Percentiles rank a stretch among this genome's conserved stretches.
Conservation (phyloP, 1,140 invertebrate genomes). For the Drosophila setifemur region DNA sequence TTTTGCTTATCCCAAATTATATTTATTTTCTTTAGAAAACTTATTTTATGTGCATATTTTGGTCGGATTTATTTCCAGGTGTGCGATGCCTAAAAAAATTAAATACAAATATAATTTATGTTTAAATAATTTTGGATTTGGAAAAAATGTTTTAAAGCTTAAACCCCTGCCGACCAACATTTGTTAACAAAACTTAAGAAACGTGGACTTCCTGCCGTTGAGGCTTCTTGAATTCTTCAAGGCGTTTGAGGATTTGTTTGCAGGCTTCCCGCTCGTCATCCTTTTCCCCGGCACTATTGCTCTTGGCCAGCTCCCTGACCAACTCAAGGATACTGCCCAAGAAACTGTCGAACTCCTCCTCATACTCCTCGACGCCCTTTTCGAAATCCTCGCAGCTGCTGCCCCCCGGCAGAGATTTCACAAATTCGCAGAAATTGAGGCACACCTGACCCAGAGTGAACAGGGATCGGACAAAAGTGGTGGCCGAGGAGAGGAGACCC, state of each 20-base stretch:
- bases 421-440: slow-evolving; percentile 44
- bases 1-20: too few species aligned
- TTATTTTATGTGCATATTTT: too few species aligned
- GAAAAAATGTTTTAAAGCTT: too few species aligned
- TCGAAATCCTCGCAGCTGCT: not conserved
- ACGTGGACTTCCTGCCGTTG: not conserved
- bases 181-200: not conserved
- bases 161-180: too few species aligned
- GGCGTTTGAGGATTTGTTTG: slow-evolving; percentile 37
- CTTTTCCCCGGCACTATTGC: not conserved
- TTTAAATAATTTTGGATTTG: too few species aligned
- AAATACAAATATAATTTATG: too few species aligned
- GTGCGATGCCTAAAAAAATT: too few species aligned
- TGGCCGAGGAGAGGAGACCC: slow-evolving; percentile 21
- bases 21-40: too few species aligned
- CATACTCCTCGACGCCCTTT: slow-evolving; percentile 12
- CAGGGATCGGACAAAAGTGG: slow-evolving; percentile 40
- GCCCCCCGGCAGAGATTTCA: slow-evolving; percentile 3
- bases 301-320: slow-evolving; percentile 24
- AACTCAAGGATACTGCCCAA: slow-evolving; percentile 37
- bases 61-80: too few species aligned
- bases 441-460: slow-evolving; percentile 55
- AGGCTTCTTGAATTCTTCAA: slow-evolving; percentile 1
- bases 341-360: slow-evolving; percentile 37
- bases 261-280: slow-evolving; percentile 23